These are phyloP conservation scores for Habropoda laboriosa DNA, from an alignment of 1,140 invertebrate genomes.

Conservation along the genomic window DNA sequence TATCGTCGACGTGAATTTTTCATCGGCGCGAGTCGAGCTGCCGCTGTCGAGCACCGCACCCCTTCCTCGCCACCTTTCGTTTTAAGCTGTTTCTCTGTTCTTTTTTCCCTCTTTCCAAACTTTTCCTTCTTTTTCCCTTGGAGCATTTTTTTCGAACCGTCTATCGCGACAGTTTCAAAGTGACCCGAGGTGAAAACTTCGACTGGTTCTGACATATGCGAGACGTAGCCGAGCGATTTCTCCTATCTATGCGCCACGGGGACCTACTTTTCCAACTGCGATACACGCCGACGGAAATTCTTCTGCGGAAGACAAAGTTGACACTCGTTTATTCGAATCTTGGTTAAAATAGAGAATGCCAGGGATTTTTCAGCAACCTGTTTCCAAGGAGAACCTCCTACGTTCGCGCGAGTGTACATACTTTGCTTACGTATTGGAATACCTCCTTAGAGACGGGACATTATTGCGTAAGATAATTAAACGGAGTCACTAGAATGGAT, in stretches of 20 bases:
- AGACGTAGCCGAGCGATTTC: conserved; percentile 5
- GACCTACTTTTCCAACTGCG: conserved; percentile 21
- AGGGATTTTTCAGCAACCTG: no score
- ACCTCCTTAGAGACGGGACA: conserved; percentile 31
- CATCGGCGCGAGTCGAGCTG: conserved; percentile 69
- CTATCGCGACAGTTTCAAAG: conserved; percentile 12
- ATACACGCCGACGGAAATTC: conserved; percentile 17
- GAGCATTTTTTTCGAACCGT: conserved; percentile 4
- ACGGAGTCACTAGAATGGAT: conserved; percentile 51
- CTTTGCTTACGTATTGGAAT: conserved; percentile 36
- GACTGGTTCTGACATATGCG: background rate
- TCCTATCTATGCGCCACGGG: background rate
- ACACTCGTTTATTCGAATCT: background rate
- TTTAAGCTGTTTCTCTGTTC: background rate
- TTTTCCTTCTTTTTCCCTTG: background rate
- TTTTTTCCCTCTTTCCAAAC: background rate
- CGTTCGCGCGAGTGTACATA: no score
- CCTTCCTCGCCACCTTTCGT: conserved; percentile 5
- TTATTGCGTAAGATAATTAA: conserved; percentile 55
- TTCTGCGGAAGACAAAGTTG: background rate
- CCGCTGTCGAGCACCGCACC: conserved; percentile 25
- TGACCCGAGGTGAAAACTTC: conserved; percentile 15
- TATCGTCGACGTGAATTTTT: conserved; percentile 80
- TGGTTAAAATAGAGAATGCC: no score
- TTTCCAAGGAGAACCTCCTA: no score